Conservation (phyloP, 2,113 vertebrate genomes). For the Clarias macrocephalus region DNA sequence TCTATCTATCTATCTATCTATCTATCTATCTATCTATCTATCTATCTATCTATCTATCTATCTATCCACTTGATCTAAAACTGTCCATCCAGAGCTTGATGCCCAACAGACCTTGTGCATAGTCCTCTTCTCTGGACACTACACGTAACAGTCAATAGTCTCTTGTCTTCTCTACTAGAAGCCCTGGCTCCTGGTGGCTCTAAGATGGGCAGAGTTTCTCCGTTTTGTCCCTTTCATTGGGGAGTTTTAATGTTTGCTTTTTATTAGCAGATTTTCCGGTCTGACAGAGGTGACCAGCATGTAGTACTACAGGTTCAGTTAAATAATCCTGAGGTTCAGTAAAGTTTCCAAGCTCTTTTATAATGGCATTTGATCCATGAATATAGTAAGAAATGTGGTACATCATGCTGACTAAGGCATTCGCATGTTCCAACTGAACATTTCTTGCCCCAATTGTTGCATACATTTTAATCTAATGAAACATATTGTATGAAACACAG, state of each 20-base stretch:
- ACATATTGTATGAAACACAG: neutral
- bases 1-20: neutral
- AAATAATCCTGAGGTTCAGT: neutral
- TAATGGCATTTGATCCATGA: neutral
- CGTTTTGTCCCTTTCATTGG: neutral
- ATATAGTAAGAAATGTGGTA: neutral
- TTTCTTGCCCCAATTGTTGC: neutral
- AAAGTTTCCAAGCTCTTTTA: neutral
- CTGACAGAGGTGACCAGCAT: neutral
- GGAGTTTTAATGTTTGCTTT: neutral
- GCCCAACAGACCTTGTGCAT: neutral
- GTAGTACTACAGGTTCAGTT: neutral
- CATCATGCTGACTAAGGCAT: neutral
- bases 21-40: neutral
- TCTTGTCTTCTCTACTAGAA: neutral
- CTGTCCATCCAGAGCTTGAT: neutral
- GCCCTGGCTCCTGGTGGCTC: neutral
- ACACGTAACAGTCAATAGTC: neutral
- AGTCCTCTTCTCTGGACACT: neutral
- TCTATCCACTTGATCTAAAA: neutral
- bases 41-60: too few relatives aligned
- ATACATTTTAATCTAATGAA: neutral
- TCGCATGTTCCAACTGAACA: neutral
- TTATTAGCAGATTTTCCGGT: neutral
- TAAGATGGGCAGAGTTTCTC: neutral